Conservation (phyloP, 2,113 vertebrate species). For the Progne subis region DNA sequence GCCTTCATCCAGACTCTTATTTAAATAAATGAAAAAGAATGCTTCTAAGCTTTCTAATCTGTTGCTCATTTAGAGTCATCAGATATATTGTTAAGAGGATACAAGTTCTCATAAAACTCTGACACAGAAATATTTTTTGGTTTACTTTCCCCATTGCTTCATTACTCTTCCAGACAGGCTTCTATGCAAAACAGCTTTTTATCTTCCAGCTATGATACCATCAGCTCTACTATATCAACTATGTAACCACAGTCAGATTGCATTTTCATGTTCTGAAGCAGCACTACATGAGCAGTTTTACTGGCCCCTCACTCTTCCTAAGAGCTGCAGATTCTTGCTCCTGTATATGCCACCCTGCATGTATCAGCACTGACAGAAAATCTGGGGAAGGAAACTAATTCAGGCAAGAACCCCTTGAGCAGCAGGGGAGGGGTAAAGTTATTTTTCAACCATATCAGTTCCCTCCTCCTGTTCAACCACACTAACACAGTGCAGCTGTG, state of each 20-base stretch:
- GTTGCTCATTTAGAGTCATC: background rate
- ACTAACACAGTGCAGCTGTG: background rate
- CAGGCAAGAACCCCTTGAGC: background rate
- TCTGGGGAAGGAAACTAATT: background rate
- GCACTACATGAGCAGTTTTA: background rate
- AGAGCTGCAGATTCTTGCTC: background rate
- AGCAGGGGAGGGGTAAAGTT: background rate
- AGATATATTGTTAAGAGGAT: background rate
- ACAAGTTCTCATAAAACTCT: background rate
- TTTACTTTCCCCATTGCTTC: background rate
- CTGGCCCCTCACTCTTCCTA: background rate
- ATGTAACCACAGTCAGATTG: background rate
- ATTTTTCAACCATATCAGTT: background rate
- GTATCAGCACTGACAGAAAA: background rate
- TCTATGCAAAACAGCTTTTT: background rate
- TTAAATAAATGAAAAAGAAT: constrained; percentile 23
- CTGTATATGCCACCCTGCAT: background rate
- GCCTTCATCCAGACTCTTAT: background rate
- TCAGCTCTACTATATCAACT: background rate
- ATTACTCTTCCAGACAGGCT: background rate
- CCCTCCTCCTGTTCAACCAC: background rate
- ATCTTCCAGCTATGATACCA: background rate
- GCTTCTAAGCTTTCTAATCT: background rate
- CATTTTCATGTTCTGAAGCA: background rate
- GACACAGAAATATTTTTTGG: background rate